phyloP scores from a whole-genome alignment of 1,140 invertebrate genomes.

The Sinella curviseta region DNA sequence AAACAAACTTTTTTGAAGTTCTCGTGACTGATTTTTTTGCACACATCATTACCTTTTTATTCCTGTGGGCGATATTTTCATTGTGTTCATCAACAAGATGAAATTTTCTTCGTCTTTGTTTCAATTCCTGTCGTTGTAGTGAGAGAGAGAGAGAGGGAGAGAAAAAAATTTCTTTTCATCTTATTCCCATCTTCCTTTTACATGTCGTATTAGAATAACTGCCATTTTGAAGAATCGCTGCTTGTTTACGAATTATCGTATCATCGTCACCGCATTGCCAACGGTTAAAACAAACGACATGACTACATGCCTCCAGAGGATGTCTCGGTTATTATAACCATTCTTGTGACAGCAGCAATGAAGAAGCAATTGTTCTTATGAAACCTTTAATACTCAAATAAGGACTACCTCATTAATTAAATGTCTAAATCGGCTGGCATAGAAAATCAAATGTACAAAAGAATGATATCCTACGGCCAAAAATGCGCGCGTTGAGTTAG shows the following conservation, averaged over 20 bases:
- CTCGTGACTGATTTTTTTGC: constrained; percentile 18
- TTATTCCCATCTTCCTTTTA: too few relatives aligned
- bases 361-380: neutral
- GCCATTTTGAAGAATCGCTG: too few relatives aligned
- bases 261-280: too few relatives aligned
- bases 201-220: too few relatives aligned
- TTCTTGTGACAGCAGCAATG: neutral
- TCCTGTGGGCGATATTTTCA: constrained; percentile 9
- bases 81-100: neutral
- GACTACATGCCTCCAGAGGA: too few relatives aligned
- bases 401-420: neutral
- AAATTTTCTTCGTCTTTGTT: neutral
- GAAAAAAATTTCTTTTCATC: neutral
- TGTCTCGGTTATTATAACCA: neutral
- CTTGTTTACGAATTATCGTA: too few relatives aligned
- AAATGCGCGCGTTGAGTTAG: neutral
- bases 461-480: neutral
- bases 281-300: too few relatives aligned
- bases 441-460: neutral
- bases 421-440: neutral
- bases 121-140: neutral
- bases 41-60: constrained; percentile 9
- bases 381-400: neutral
- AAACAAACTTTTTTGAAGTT: neutral
- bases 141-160: too few relatives aligned